phyloP scores from a whole-genome alignment of 2,888 invertebrate species.

The Dasysyrphus tricinctus region DNA sequence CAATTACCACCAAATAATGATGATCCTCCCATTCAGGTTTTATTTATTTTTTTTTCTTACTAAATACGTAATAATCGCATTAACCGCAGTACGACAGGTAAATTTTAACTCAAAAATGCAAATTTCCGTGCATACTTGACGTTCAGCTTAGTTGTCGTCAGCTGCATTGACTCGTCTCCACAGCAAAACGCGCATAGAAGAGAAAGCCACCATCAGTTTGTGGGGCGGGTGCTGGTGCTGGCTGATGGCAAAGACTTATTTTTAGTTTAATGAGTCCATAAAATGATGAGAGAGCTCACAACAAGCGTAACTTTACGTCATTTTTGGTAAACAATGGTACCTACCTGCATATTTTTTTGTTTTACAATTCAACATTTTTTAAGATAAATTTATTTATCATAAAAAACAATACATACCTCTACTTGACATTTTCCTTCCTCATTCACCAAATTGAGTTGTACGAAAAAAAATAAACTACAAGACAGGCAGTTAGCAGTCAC shows the following conservation, averaged over 20 bases:
- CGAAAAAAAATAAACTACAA: not conserved
- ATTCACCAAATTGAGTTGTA: slow-evolving; percentile 56
- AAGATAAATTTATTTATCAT: not conserved
- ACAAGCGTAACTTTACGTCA: slow-evolving; percentile 14
- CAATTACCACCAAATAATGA: slow-evolving; percentile 57
- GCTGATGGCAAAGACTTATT: slow-evolving; percentile 28
- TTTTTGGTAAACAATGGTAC: slow-evolving; percentile 14
- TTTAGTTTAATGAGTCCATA: slow-evolving; percentile 52
- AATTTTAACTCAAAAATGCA: slow-evolving; percentile 58
- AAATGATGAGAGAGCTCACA: slow-evolving; percentile 45
- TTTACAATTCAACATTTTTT: not conserved
- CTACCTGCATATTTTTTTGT: not conserved
- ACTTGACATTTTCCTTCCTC: slow-evolving; percentile 52
- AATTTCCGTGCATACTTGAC: slow-evolving; percentile 41
- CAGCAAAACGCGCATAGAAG: slow-evolving; percentile 14
- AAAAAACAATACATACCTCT: not conserved
- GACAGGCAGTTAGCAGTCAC: not conserved
- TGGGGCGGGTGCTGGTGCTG: not conserved
- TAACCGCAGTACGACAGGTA: slow-evolving; percentile 33
- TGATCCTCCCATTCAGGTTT: slow-evolving; percentile 59
- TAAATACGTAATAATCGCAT: slow-evolving; percentile 48
- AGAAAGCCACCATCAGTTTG: slow-evolving; percentile 50
- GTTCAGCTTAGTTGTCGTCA: not conserved
- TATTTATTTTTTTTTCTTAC: slow-evolving; percentile 37
- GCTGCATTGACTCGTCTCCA: not conserved